These are phyloP conservation scores for Anguilla rostrata DNA, from an alignment of 2,113 vertebrate genomes.

Conservation along the genomic window DNA sequence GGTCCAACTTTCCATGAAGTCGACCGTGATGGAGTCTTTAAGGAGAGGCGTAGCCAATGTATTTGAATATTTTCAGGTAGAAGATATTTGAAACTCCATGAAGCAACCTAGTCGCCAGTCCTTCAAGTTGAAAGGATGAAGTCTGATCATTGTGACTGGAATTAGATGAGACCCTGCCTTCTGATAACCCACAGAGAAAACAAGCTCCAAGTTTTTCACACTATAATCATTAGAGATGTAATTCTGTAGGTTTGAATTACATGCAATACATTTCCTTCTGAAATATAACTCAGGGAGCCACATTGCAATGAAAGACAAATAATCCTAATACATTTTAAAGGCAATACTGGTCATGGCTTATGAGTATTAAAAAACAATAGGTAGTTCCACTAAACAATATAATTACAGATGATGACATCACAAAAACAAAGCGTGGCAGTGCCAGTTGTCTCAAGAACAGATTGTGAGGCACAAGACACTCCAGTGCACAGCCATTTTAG, in stretches of 20 bases:
- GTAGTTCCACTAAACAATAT: background rate
- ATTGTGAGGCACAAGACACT: background rate
- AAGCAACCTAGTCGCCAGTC: too few species aligned
- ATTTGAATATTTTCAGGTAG: too few species aligned
- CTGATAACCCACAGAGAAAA: background rate
- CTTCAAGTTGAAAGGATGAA: too few species aligned
- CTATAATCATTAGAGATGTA: background rate
- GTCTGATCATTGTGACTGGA: too few species aligned
- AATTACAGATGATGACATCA: background rate
- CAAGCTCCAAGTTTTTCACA: background rate
- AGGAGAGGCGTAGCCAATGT: too few species aligned
- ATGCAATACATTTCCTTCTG: background rate
- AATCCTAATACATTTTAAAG: background rate
- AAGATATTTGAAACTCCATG: too few species aligned
- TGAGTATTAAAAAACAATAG: background rate
- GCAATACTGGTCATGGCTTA: background rate
- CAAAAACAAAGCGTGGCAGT: background rate
- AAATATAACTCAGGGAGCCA: background rate
- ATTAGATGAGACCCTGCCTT: too few species aligned
- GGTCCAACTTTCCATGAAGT: too few species aligned
- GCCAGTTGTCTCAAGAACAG: background rate
- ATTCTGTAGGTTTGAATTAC: background rate
- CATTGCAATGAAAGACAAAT: background rate
- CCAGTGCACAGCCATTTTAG: background rate
- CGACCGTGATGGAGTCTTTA: too few species aligned